These are phyloP conservation scores for Watersipora subatra DNA, from an alignment of 1,140 invertebrate genomes.

Conservation along the genomic window DNA sequence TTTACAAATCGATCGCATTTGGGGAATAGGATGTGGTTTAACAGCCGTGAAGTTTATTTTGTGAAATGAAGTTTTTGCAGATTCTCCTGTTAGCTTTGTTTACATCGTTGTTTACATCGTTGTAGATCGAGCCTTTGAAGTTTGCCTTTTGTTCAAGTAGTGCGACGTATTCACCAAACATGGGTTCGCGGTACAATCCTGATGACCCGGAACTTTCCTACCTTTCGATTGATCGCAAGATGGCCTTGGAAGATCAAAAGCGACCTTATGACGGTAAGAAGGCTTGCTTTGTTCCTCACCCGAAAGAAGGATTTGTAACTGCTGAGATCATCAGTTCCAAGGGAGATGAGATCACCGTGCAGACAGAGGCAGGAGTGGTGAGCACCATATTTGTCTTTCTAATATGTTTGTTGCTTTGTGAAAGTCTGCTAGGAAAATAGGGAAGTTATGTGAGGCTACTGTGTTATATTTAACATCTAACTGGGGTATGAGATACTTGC, in stretches of 20 bases:
- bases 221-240: slow-evolving; percentile 32
- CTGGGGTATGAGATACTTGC: background rate
- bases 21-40: too few relatives aligned
- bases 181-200: slow-evolving; percentile 17
- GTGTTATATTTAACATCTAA: background rate
- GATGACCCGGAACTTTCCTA: slow-evolving; percentile 34
- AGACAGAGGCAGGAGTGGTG: slow-evolving; percentile 5
- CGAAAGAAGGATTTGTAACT: slow-evolving; percentile 89
- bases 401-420: too few relatives aligned
- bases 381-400: background rate
- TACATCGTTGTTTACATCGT: too few relatives aligned
- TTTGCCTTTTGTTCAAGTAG: too few relatives aligned
- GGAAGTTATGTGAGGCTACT: too few relatives aligned
- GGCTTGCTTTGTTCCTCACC: slow-evolving; percentile 93
- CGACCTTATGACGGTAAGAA: slow-evolving; percentile 86
- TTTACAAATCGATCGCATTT: too few relatives aligned
- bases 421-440: too few relatives aligned
- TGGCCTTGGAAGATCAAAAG: slow-evolving; percentile 30
- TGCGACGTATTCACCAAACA: too few relatives aligned
- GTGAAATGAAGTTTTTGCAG: too few relatives aligned
- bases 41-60: too few relatives aligned
- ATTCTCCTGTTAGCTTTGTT: too few relatives aligned
- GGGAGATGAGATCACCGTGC: slow-evolving; percentile 87
- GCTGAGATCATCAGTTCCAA: slow-evolving; percentile 96
- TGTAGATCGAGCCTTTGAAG: too few relatives aligned